Conservation (phyloP, 2,888 invertebrate genomes). For the Ctenicera cuprea region DNA sequence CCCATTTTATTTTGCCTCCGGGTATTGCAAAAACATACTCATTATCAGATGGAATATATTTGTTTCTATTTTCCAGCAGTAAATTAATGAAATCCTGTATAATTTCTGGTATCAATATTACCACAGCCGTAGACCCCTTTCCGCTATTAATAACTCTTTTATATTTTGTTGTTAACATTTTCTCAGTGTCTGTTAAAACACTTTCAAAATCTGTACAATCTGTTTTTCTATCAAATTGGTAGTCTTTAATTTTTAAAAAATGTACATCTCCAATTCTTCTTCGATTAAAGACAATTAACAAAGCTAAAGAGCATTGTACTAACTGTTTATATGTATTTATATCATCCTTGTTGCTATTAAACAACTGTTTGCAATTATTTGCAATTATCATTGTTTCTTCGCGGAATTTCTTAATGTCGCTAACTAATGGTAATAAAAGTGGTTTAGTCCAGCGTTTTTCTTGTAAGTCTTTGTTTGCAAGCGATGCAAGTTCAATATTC, state of each 20-base stretch:
- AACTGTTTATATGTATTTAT: slow-evolving; percentile 54
- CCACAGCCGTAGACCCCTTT: slow-evolving; percentile 48
- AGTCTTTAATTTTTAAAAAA: slow-evolving; percentile 43
- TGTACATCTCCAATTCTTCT: slow-evolving; percentile 52
- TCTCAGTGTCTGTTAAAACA: slow-evolving; percentile 46
- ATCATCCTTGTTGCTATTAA: slow-evolving; percentile 47
- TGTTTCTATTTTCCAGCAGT: slow-evolving; percentile 37
- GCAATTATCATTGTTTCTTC: slow-evolving; percentile 50
- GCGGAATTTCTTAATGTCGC: slow-evolving; percentile 57
- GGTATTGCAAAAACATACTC: slow-evolving; percentile 48
- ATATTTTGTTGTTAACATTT: slow-evolving; percentile 38
- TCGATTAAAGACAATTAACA: slow-evolving; percentile 50
- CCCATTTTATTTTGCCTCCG: slow-evolving; percentile 38
- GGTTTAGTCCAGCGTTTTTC: slow-evolving; percentile 60
- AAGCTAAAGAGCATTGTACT: slow-evolving; percentile 49
- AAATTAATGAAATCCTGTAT: slow-evolving; percentile 41
- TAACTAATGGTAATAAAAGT: slow-evolving; percentile 56
- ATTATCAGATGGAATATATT: slow-evolving; percentile 46
- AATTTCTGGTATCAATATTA: slow-evolving; percentile 43
- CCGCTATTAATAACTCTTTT: slow-evolving; percentile 45
- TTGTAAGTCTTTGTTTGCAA: slow-evolving; percentile 59
- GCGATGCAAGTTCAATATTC: slow-evolving; percentile 57
- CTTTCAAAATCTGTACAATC: slow-evolving; percentile 42
- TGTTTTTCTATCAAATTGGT: slow-evolving; percentile 33
- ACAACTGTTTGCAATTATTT: slow-evolving; percentile 41